phyloP scores from a whole-genome alignment of 2,888 invertebrate species.

The Clivina fossor region DNA sequence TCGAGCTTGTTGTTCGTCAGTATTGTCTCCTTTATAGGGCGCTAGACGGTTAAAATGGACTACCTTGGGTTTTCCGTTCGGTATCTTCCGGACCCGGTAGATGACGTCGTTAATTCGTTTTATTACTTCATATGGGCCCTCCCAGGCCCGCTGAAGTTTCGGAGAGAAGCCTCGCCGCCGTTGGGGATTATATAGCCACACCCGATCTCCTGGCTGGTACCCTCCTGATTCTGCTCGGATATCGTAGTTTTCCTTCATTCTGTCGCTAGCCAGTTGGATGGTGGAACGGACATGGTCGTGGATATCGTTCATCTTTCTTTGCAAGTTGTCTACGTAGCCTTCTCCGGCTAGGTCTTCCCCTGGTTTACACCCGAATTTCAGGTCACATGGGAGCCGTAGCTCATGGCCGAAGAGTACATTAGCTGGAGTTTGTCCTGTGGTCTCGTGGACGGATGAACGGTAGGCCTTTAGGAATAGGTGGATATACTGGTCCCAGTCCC shows the following conservation, averaged over 20 bases:
- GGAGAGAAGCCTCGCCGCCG: too few species aligned
- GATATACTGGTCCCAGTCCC: conserved; percentile 38
- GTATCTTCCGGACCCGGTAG: too few species aligned
- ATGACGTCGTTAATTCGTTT: too few species aligned
- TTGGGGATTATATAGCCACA: neutral
- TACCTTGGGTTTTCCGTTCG: too few species aligned
- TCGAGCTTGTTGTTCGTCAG: too few species aligned
- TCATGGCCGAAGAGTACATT: conserved; percentile 5
- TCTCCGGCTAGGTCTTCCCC: conserved; percentile 18
- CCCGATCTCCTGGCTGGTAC: neutral
- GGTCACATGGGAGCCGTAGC: conserved; percentile 3
- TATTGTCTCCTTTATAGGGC: too few species aligned
- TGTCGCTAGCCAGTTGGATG: neutral
- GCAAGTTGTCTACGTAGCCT: neutral
- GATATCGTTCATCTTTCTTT: neutral
- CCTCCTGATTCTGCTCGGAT: conserved; percentile 8
- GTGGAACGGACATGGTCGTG: neutral
- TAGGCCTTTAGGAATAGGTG: conserved; percentile 32
- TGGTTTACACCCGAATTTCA: too few species aligned
- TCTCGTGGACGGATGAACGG: conserved; percentile 23
- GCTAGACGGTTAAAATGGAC: too few species aligned
- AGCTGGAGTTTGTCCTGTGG: conserved; percentile 10
- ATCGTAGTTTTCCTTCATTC: conserved; percentile 11
- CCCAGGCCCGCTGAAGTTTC: too few species aligned
- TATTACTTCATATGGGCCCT: too few species aligned